Conservation (phyloP, 1,140 invertebrate genomes). For the Heliconius eleuchia region DNA sequence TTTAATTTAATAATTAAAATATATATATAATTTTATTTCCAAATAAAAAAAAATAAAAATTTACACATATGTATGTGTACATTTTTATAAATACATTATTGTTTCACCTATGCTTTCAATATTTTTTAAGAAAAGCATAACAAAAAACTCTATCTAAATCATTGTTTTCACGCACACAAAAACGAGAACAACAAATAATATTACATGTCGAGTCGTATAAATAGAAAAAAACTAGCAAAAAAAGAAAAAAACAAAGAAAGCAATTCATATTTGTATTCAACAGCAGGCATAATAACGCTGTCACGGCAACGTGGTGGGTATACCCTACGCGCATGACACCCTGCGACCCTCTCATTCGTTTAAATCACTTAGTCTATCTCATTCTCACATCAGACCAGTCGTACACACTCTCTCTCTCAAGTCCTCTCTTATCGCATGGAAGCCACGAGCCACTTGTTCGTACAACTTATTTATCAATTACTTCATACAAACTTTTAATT, state of each 20-base stretch:
- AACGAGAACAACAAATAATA: background rate
- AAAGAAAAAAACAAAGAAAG: background rate
- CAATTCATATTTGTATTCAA: background rate
- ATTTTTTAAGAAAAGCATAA: background rate
- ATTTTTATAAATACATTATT: background rate
- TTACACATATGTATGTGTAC: background rate
- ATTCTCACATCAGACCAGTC: background rate
- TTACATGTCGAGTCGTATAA: background rate
- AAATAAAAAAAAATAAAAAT: background rate
- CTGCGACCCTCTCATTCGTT: background rate
- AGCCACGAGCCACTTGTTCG: constrained; percentile 3
- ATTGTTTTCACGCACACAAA: background rate
- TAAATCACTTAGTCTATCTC: background rate
- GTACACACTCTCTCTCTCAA: background rate
- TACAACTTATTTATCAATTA: constrained; percentile 9
- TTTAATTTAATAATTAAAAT: background rate
- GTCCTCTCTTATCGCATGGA: background rate
- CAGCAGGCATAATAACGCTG: background rate
- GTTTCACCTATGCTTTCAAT: background rate
- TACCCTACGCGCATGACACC: background rate
- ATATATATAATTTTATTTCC: background rate
- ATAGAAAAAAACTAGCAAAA: background rate
- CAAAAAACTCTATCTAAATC: background rate
- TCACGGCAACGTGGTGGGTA: background rate
- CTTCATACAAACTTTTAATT: constrained; percentile 1